phyloP scores from a whole-genome alignment of 2,797 vertebrate species.

The Premnoplex brunnescens region DNA sequence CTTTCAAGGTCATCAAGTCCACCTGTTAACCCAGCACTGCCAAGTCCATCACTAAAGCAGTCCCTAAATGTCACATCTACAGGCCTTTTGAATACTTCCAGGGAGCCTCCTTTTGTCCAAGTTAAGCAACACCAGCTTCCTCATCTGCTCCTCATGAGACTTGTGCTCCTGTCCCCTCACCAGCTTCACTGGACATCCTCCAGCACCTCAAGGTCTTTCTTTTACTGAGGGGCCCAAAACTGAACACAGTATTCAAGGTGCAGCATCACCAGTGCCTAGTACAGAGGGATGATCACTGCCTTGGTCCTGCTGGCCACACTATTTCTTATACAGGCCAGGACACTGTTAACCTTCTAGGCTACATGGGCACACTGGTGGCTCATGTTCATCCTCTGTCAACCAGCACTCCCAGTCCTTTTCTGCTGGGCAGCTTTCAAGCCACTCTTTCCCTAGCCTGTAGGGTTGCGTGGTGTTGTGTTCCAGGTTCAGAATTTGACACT shows the following conservation, averaged over 20 bases:
- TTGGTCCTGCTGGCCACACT: not conserved
- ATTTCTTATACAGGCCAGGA: not conserved
- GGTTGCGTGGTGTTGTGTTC: not conserved
- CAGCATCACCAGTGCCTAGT: not conserved
- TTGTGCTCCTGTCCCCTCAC: not conserved
- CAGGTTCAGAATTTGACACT: not conserved
- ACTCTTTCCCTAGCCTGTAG: not conserved
- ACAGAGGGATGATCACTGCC: not conserved
- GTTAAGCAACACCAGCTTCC: not conserved
- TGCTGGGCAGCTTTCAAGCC: rapidly evolving
- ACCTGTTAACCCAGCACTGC: not conserved
- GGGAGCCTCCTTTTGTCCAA: not conserved
- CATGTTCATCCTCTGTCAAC: not conserved
- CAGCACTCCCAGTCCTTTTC: not conserved
- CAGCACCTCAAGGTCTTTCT: not conserved
- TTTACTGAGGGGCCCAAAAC: not conserved
- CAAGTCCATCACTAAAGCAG: not conserved
- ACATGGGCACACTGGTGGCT: not conserved
- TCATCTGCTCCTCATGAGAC: not conserved
- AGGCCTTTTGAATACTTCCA: not conserved
- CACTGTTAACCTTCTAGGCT: not conserved
- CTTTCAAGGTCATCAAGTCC: not conserved
- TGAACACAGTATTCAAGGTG: not conserved
- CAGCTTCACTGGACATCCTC: rapidly evolving
- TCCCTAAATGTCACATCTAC: not conserved